These are phyloP conservation scores for Iguana delicatissima DNA, from an alignment of 2,797 vertebrate genomes.

Conservation along the genomic window DNA sequence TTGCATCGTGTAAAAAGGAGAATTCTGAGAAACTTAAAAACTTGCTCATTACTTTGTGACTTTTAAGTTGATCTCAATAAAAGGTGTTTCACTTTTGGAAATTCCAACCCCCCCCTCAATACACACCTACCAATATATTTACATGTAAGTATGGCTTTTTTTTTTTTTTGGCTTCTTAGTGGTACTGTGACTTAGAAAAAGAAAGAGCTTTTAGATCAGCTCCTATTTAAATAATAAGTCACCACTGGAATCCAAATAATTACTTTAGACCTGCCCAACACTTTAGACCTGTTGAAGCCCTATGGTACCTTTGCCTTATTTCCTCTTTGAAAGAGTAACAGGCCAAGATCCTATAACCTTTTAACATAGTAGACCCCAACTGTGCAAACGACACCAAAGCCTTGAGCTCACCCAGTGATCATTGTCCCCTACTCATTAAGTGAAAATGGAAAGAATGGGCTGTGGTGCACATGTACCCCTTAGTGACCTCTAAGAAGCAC, in stretches of 20 bases:
- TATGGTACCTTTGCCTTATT: neutral
- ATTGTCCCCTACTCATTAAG: too few species aligned
- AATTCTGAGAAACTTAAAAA: neutral
- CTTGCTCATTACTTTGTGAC: neutral
- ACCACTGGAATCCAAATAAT: neutral
- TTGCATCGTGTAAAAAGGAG: neutral
- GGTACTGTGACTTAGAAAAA: slow-evolving; percentile 22
- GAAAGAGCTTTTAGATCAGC: slow-evolving; percentile 49
- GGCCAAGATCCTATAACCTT: too few species aligned
- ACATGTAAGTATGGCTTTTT: neutral
- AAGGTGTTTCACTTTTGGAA: too few species aligned
- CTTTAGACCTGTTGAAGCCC: neutral
- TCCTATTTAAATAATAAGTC: slow-evolving; percentile 41
- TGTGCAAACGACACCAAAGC: too few species aligned
- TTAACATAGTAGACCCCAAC: too few species aligned
- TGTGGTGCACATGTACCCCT: too few species aligned
- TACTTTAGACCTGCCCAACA: slow-evolving; percentile 45
- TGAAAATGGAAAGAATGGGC: too few species aligned
- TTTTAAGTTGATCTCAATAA: neutral
- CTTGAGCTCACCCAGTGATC: too few species aligned
- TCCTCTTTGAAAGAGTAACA: neutral
- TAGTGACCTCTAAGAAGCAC: too few species aligned
- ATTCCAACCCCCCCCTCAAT: neutral
- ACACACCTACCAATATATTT: too few species aligned
- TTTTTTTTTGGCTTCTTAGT: neutral